phyloP scores from a whole-genome alignment of 2,113 vertebrate species.

The Phoenicopterus ruber region DNA sequence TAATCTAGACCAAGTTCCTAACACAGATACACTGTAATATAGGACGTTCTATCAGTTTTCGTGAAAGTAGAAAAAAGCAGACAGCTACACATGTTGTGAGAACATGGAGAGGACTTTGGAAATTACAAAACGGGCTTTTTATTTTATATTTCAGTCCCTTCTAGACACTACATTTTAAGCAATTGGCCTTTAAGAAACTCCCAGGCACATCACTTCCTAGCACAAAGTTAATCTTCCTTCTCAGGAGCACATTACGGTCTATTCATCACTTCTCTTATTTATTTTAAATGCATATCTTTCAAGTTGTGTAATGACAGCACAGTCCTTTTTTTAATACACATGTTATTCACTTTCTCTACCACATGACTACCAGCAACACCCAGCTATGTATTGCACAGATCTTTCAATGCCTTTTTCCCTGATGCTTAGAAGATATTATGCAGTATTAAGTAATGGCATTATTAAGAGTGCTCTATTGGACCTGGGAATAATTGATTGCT shows the following conservation, averaged over 20 bases:
- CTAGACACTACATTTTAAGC: not conserved
- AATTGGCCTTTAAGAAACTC: not conserved
- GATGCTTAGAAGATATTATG: not conserved
- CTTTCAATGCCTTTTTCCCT: not conserved
- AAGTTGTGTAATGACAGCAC: conserved; percentile 12
- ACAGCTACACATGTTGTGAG: not conserved
- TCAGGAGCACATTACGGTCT: not conserved
- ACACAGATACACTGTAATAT: not conserved
- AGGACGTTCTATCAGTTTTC: not conserved
- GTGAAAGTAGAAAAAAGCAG: not conserved
- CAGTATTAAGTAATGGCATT: not conserved
- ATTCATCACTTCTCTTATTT: conserved; percentile 4
- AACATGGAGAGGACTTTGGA: not conserved
- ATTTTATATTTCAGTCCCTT: not conserved
- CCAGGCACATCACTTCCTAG: not conserved
- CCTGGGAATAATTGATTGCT: not conserved
- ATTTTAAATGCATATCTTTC: conserved; percentile 41
- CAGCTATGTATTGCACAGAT: not conserved
- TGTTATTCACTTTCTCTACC: not conserved
- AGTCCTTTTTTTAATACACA: not conserved
- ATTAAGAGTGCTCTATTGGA: not conserved
- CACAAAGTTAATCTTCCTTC: not conserved
- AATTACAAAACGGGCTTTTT: not conserved
- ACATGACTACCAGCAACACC: not conserved
- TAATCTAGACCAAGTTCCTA: not conserved